Base-by-base conservation (phyloP, 2,113 vertebrate genomes). In the Salvelinus alpinus region DNA sequence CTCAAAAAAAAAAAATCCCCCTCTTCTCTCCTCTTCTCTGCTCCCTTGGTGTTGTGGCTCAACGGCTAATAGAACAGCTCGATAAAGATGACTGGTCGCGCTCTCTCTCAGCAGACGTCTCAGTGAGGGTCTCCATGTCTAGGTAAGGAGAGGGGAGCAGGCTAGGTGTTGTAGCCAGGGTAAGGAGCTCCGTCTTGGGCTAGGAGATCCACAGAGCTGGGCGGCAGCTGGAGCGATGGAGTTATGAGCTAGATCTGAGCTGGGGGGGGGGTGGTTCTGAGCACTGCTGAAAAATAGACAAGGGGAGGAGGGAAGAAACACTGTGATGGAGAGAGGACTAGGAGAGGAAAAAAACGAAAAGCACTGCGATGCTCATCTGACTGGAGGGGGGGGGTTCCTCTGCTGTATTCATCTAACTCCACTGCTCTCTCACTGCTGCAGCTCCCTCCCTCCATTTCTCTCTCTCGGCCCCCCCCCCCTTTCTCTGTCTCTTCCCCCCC, bases 311-410 rank as follows among this genome's bases (percentile, higher is more conserved):
- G 68, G 27, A 54, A 66, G 13, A 47, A 22, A 72, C 67, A 68
- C 71, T 47, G 73, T 20, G 81, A 71, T 51, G 76, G 66, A 71
- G 70, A 24, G 27, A 9, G 47, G 44, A 54, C 38, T 44, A 27
- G 29, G 47, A 69, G 7, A 24, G 38, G 13, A 59, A 38, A 38
- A 83, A 68, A 22, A 5, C n/a, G 64, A 79, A 73, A 57, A 78
- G 67, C 78, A 72, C 80, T 78, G 82, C 74, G 91, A 88, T 93
- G 94, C 75, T 93, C 87, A 76, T 89, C 34, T 93, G 93, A 90
- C 93, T 88, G 72, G 31, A 1, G 31, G 1, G 90, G 88, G 90
- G 89, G 91, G 90, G 91, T 92, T 95, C 94, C 94, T 94, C 76
- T 87, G 81, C 92, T 83, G 69, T 88, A 84, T 89, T 87, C 92